Conservation (phyloP, 2,888 invertebrate species). For the Cheilosia scutellata region DNA sequence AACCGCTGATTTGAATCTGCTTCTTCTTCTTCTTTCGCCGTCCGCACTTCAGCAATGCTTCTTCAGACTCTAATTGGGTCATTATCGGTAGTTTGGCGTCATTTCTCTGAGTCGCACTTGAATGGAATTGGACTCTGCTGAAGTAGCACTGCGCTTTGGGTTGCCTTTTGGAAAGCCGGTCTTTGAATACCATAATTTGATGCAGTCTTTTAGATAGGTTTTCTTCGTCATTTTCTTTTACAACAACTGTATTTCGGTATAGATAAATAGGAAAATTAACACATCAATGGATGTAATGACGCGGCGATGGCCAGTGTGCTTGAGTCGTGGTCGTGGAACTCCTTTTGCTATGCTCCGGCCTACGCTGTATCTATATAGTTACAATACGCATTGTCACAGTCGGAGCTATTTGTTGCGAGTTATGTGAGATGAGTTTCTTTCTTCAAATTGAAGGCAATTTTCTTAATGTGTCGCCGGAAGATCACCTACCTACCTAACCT, state of each 20-base stretch:
- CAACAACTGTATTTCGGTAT: slow-evolving; percentile 52
- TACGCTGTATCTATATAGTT: slow-evolving; percentile 7
- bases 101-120: slow-evolving; percentile 40
- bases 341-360: slow-evolving; percentile 36
- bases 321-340: slow-evolving; percentile 18
- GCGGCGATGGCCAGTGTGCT: not conserved
- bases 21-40: slow-evolving; percentile 3
- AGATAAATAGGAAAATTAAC: slow-evolving; percentile 65
- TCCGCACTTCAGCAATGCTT: slow-evolving; percentile 17
- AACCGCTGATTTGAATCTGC: slow-evolving; percentile 5
- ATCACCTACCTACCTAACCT: slow-evolving; percentile 3
- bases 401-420: slow-evolving; percentile 5
- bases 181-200: slow-evolving; percentile 39
- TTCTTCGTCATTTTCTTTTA: slow-evolving; percentile 35
- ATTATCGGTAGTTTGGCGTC: slow-evolving; percentile 70
- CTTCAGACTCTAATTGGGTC: slow-evolving; percentile 70
- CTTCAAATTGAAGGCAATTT: slow-evolving; percentile 47
- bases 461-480: slow-evolving; percentile 45
- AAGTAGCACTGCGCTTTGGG: slow-evolving; percentile 11
- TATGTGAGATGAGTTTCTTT: slow-evolving; percentile 15
- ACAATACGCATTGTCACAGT: slow-evolving; percentile 4
- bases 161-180: slow-evolving; percentile 8
- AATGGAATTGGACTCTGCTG: slow-evolving; percentile 33
- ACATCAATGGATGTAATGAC: slow-evolving; percentile 59
- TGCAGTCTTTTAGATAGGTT: slow-evolving; percentile 38